Conservation (phyloP, 2,888 invertebrate genomes). For the Galeruca laticollis region DNA sequence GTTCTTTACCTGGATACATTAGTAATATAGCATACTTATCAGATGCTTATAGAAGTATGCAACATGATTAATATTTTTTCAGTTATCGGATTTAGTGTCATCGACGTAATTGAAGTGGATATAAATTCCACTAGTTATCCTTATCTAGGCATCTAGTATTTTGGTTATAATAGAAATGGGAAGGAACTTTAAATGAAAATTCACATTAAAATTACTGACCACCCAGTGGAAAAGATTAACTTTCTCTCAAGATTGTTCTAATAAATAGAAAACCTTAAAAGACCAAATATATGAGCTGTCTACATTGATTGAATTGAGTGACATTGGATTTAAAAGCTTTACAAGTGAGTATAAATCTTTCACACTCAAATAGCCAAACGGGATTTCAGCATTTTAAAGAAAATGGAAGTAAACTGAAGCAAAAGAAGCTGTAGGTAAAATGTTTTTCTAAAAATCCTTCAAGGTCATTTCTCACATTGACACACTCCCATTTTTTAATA, state of each 20-base stretch:
- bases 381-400: slow-evolving; percentile 24
- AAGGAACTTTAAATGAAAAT: background rate
- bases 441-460: background rate
- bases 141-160: too few species aligned
- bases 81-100: too few species aligned
- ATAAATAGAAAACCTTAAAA: slow-evolving; percentile 23
- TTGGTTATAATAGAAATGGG: too few species aligned
- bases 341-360: slow-evolving; percentile 34
- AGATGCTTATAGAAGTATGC: too few species aligned
- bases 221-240: background rate
- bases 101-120: too few species aligned
- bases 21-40: too few species aligned
- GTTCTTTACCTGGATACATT: too few species aligned
- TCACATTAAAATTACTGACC: background rate
- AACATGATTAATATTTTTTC: too few species aligned
- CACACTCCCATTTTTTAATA: background rate
- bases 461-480: slow-evolving; percentile 1
- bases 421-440: slow-evolving; percentile 6
- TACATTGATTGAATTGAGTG: slow-evolving; percentile 30
- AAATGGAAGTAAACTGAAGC: slow-evolving; percentile 21
- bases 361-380: slow-evolving; percentile 33
- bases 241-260: background rate
- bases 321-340: slow-evolving; percentile 32
- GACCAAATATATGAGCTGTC: slow-evolving; percentile 32
- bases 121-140: too few species aligned